Evolutionary conservation across 2,113 vertebrate genomes (phyloP).

Genomic region (Bostrychus sinensis): DNA sequence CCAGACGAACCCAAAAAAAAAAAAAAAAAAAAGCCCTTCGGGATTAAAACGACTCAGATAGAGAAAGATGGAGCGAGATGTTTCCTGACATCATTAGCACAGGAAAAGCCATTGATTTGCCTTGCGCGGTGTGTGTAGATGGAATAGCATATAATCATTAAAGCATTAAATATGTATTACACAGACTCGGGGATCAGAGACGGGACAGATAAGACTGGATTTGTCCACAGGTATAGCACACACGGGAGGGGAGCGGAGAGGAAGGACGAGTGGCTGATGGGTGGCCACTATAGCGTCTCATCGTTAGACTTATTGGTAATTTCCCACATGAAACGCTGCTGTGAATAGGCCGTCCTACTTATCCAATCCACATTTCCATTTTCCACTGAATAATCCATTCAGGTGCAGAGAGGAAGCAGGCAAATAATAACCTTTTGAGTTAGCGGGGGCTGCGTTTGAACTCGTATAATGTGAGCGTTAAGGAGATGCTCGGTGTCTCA

Average conservation of each 20-base stretch:
- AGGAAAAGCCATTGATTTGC: slow-evolving; percentile 64
- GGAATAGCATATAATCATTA: slow-evolving; percentile 72
- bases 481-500: neutral
- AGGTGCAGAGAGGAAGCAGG: slow-evolving; percentile 19
- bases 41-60: slow-evolving; percentile 43
- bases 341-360: slow-evolving; percentile 58
- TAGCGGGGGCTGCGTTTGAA: slow-evolving; percentile 26
- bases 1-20: slow-evolving; percentile 12
- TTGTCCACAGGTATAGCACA: slow-evolving; percentile 29
- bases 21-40: slow-evolving; percentile 2
- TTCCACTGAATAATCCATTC: slow-evolving; percentile 51
- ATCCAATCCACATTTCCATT: slow-evolving; percentile 38
- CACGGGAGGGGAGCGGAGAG: slow-evolving; percentile 11
- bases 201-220: slow-evolving; percentile 1
- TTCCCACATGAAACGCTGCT: slow-evolving; percentile 58
- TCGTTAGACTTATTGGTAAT: slow-evolving; percentile 54
- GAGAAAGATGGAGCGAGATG: slow-evolving; percentile 47
- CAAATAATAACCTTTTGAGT: slow-evolving; percentile 16
- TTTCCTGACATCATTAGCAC: slow-evolving; percentile 71
- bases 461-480: neutral
- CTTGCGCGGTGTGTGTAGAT: slow-evolving; percentile 45
- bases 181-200: slow-evolving; percentile 71
- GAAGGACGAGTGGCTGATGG: neutral
- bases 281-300: slow-evolving; percentile 30
- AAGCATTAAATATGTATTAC: slow-evolving; percentile 79